Evolutionary conservation across 2,888 invertebrate genomes (phyloP), one percentile per base, ranked within the genome.

Genomic region (Drosophila monieri): DNA sequence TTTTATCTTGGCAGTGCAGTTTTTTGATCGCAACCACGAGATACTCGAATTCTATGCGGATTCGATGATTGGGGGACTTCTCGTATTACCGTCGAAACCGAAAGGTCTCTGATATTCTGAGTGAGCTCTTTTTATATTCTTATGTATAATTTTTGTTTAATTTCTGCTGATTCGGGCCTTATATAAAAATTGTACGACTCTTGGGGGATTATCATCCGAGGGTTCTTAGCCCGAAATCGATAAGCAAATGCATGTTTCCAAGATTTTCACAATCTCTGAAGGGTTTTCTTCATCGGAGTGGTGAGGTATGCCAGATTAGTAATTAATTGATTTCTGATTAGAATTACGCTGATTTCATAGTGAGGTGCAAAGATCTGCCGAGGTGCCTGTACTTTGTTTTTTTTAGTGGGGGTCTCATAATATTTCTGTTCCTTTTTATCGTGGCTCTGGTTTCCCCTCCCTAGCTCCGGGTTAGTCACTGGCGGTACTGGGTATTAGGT

Each of bases 1-100:
- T 83, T 84, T 76, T 73, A 80, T 83, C 80, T 83, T 84, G 85
- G 71, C 80, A 84, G 12, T 84, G 80, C 80, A 80, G 48, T 85
- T 85, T 80, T 80, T 67, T 23, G 15, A 18, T 32, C 32, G 32
- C 32, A 32, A 32, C 32, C 32, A 32, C 6, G 43, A 43, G 54
- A 32, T 68, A 52, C 66, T 76, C 66, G 71, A 64, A 49, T 77
- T 74, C 74, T 56, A 80, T 61, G 78, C 62, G 62, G 62, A 51
- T 62, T 15, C 18, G 18, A 18, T 18, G 18, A 18, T 18, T 1
- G 18, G 25, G 32, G 4, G 37, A 27, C 37, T 55, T 85, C 61
- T 81, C 86, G 67, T 72, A 77, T 81, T 80, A 77, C 80, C 72
- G 48, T 61, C 52, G 14, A 69, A 56, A 47, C 56, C 51, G 27